These are phyloP conservation scores for Hippocampus kuda DNA, from an alignment of 2,797 vertebrate species.

Conservation along the genomic window DNA sequence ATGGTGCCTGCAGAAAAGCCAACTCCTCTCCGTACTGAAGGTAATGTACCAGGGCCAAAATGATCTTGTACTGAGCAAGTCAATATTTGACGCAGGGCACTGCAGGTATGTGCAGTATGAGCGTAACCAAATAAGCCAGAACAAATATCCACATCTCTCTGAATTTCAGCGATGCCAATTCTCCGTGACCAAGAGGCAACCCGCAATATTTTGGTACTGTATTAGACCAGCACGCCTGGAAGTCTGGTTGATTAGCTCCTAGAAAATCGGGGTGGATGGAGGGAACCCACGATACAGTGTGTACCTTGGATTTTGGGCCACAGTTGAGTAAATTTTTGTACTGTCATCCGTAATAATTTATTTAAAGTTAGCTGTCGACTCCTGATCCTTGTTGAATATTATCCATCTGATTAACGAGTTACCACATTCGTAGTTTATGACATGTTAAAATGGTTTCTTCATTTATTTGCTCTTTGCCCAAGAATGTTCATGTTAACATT, in stretches of 20 bases:
- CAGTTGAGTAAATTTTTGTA: background rate
- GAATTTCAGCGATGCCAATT: background rate
- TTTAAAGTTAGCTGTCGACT: background rate
- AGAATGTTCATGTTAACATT: background rate
- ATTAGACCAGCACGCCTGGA: too few species aligned
- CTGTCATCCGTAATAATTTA: background rate
- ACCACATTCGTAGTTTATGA: background rate
- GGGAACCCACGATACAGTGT: background rate
- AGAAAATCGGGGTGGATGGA: background rate
- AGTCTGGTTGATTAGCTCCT: background rate
- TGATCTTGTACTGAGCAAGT: constrained; percentile 1
- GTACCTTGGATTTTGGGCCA: background rate
- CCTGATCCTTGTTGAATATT: background rate
- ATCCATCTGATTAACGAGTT: background rate
- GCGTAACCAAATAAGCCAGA: background rate
- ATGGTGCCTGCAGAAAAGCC: constrained; percentile 19
- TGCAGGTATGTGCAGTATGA: constrained; percentile 6
- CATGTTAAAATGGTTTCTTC: background rate
- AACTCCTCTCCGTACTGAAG: constrained; percentile 52
- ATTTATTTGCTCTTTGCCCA: background rate
- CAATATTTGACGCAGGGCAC: background rate
- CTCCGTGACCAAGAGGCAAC: background rate
- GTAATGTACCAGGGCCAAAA: constrained; percentile 52
- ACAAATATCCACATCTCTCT: background rate
- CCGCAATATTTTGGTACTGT: background rate